Base-by-base conservation (phyloP, 2,888 invertebrate species). In the Alitta virens region DNA sequence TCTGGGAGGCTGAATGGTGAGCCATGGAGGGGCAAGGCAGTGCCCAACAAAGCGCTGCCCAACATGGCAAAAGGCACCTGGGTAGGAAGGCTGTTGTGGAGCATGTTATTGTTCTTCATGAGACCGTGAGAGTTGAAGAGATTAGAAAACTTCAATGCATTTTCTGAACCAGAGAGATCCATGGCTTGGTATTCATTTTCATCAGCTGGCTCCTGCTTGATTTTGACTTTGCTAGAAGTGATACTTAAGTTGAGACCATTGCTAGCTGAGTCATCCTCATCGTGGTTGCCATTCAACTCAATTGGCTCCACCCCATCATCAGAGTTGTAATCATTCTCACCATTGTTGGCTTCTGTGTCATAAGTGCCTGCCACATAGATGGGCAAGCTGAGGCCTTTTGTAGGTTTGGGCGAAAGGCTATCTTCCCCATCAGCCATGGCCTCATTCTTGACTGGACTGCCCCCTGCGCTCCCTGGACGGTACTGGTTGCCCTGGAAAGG, bases 191-290 rank as follows among this genome's bases (percentile, higher is more conserved):
- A 61, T 23, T 53, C 57, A 40, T 24, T 56, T 25, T 64, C 60
- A 14, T 63, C 60, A n/a, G 60, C 46, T n/a, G 64, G 61, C 56
- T 61, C 61, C 26, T 54, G 55, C 40, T 61, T 61, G 26, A 61
- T 56, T 23, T 33, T 25, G 25, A 60, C 49, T 21, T 46, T 46
- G 21, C 46, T 16, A 3, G 18, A n/a, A 18, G 5, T 18, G 7
- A 21, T 16, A n/a, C 18, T 18, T 5, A 46, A n/a, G n/a, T 46
- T 46, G 21, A 46, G 46, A 21, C 46, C 46, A 16, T 46, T 46
- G 33, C 33, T 33, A 12, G 33, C 33, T 12, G 33, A 33, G 18
- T 46, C 46, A 3, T 7, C 21, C 3, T n/a, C 18, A 3, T 18
- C n/a, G 21, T 46, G 46, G 18, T 46, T 21, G 46, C 46, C 46